Conservation (phyloP, 1,140 invertebrate genomes). For the Papilio dardanus region DNA sequence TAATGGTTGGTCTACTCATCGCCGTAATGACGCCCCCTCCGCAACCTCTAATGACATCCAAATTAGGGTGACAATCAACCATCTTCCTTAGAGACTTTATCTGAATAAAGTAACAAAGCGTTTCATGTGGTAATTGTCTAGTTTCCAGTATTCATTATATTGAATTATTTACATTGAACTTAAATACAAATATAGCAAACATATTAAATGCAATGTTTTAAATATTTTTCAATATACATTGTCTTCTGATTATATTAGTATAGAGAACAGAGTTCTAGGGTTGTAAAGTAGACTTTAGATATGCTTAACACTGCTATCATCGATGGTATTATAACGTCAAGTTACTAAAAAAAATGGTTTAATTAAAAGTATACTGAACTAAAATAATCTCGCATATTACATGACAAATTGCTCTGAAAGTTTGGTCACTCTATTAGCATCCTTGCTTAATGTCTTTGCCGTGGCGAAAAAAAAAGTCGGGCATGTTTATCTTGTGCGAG, state of each 20-base stretch:
- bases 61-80: slow-evolving; percentile 56
- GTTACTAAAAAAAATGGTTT: background rate
- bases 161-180: background rate
- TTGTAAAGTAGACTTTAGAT: no score
- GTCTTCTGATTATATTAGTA: no score
- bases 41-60: slow-evolving; percentile 77
- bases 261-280: no score
- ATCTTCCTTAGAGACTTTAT: slow-evolving; percentile 30
- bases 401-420: slow-evolving; percentile 13
- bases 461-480: slow-evolving; percentile 74
- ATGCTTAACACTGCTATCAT: no score
- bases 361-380: background rate
- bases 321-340: no score
- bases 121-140: no score
- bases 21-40: slow-evolving; percentile 77
- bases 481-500: slow-evolving; percentile 79
- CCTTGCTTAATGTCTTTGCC: slow-evolving; percentile 80
- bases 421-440: slow-evolving; percentile 64
- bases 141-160: no score
- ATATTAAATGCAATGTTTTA: background rate
- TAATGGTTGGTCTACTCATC: slow-evolving; percentile 79
- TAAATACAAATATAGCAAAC: background rate
- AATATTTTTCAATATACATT: no score
- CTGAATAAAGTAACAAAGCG: no score
- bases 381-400: background rate